Percentiles rank a stretch among this genome's conserved stretches.
Conservation (phyloP, 2,888 invertebrate species). For the Dermolepida albohirtum region DNA sequence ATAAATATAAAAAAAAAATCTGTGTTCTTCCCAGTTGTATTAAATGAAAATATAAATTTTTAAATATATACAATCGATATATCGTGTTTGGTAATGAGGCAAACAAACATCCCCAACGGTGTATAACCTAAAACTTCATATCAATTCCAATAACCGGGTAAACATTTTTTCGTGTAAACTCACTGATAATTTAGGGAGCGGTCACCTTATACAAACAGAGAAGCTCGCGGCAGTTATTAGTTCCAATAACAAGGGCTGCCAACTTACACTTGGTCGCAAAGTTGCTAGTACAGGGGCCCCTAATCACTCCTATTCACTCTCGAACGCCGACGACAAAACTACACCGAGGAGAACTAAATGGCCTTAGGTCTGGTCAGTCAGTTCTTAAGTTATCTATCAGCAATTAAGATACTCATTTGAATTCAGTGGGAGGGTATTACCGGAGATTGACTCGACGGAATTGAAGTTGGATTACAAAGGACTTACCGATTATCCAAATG, state of each 20-base stretch:
- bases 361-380: constrained; percentile 59
- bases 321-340: constrained; percentile 48
- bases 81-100: constrained; percentile 1
- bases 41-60: no score
- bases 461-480: constrained; percentile 38
- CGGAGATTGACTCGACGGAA: constrained; percentile 37
- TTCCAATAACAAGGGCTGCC: constrained; percentile 59
- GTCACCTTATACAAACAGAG: constrained; percentile 58
- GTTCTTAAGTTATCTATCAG: constrained; percentile 58
- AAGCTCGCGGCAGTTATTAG: constrained; percentile 60
- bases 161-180: constrained; percentile 47
- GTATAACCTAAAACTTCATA: constrained; percentile 44
- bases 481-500: constrained; percentile 35
- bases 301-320: constrained; percentile 61
- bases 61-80: no score
- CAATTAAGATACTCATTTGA: constrained; percentile 58
- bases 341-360: constrained; percentile 50
- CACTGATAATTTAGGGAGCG: constrained; percentile 56
- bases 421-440: constrained; percentile 48
- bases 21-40: no score
- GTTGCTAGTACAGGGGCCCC: constrained; percentile 45
- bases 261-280: constrained; percentile 45
- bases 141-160: constrained; percentile 43
- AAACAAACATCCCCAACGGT: constrained; percentile 28
- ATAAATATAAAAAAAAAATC: no score